Evolutionary conservation across 2,888 invertebrate species (phyloP), one percentile per base, ranked within the genome.

Genomic region (Pollenia angustigena): DNA sequence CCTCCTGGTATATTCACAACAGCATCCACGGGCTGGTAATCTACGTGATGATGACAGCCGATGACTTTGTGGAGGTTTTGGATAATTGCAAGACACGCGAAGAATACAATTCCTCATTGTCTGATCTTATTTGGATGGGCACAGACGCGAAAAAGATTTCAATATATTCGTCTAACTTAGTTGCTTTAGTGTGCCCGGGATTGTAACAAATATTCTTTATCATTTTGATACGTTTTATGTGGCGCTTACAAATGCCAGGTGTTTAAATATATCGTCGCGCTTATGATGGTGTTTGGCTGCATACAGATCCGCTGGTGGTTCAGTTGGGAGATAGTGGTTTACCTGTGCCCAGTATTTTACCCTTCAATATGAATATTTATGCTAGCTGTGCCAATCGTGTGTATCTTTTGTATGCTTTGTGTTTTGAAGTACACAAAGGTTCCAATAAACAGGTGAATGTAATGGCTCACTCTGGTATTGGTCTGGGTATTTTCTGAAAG

Each of bases 381-480:
- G 97, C 97, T 0, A 96, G 98, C 0, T 98, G 97, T 93, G 97
- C 96, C 1, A 96, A 96, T 90, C 95, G 97, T 86, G 97, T 98
- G 16, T 97, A 96, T 94, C 97, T 97, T 40, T 94, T 98, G 75
- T 96, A 96, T 92, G 97, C 96, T 0, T 94, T 96, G 97, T 90
- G 95, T 90, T 96, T 97, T 90, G 96, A 96, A 90, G 92, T 95
- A 1, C 95, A 95, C 89, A 95, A 94, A 75, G 95, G 95, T 64
- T 91, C 92, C 83, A 91, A 89, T 68, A 94, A 94, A 56, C 95
- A 95, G 87, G 97, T 98, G 0, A 96, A 96, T 90, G 94, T 97
- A 64, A 96, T 99, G 95, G 98, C 98, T 0, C 98, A 98, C 92
- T 98, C 98, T 8, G 99, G 99, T 10, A 97, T 98, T 8, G 99